Evolutionary conservation across 2,888 invertebrate species (phyloP).

Genomic region (Lepidochrysops patricia): DNA sequence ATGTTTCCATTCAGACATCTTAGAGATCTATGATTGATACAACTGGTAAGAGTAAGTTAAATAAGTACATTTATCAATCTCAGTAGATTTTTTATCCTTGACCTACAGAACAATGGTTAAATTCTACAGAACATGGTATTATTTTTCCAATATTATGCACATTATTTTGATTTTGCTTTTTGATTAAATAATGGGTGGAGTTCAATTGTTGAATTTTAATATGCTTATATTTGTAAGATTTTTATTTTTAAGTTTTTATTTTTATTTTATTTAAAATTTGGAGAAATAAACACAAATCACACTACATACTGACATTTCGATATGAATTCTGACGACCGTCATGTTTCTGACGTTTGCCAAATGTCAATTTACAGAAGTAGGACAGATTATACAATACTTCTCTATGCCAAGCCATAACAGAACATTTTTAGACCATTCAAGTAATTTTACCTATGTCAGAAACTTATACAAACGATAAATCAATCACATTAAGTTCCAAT

Average conservation of each 20-base stretch:
- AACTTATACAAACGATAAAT: no score
- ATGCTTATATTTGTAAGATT: not conserved
- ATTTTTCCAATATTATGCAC: not conserved
- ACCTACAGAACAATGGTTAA: constrained; percentile 1
- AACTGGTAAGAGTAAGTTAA: not conserved
- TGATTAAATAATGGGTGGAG: not conserved
- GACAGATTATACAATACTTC: no score
- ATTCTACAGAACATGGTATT: not conserved
- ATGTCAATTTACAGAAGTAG: not conserved
- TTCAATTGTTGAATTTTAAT: not conserved
- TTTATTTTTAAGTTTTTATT: not conserved
- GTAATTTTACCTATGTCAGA: no score
- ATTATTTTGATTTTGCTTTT: not conserved
- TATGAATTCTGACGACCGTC: no score
- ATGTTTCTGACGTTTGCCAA: not conserved
- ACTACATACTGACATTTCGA: not conserved
- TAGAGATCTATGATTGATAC: constrained; percentile 15
- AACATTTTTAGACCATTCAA: no score
- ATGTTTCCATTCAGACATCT: constrained; percentile 64
- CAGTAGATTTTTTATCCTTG: constrained; percentile 1
- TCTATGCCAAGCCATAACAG: no score
- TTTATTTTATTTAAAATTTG: not conserved
- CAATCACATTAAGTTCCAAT: no score
- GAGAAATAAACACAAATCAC: not conserved
- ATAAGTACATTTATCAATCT: not conserved